These are phyloP conservation scores for Stegophylla sp. DNA, from an alignment of 2,888 invertebrate genomes.

Conservation along the genomic window DNA sequence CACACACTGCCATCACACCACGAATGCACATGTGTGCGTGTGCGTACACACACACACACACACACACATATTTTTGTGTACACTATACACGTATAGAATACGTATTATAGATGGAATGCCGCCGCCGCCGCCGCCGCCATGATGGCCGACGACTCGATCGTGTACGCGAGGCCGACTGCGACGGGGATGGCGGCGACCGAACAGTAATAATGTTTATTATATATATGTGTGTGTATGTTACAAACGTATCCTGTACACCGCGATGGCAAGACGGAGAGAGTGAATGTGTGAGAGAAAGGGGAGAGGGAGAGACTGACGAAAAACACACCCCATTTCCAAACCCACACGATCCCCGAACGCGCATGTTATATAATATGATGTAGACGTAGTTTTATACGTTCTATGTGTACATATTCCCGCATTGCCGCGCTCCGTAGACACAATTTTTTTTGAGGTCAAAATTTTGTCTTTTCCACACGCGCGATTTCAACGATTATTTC, in stretches of 20 bases:
- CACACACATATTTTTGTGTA: too few relatives aligned
- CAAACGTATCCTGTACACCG: too few relatives aligned
- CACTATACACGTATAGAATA: not conserved
- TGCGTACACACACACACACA: not conserved
- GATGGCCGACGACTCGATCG: constrained; percentile 48
- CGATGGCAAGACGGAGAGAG: not conserved
- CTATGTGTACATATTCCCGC: too few relatives aligned
- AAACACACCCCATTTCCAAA: not conserved
- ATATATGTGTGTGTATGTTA: not conserved
- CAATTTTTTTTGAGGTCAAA: too few relatives aligned
- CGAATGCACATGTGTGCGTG: not conserved
- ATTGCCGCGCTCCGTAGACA: too few relatives aligned
- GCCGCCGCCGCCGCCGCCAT: constrained; percentile 48
- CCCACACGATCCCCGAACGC: not conserved
- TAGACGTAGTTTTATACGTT: too few relatives aligned
- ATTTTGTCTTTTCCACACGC: too few relatives aligned
- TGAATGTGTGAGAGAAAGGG: not conserved
- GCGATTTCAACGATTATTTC: too few relatives aligned
- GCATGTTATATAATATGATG: too few relatives aligned
- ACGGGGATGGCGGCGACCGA: constrained; percentile 24
- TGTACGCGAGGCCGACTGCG: not conserved
- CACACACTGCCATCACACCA: not conserved
- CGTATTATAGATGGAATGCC: constrained; percentile 34
- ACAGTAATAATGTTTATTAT: too few relatives aligned
- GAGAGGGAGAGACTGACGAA: not conserved